Conservation (phyloP, 2,888 invertebrate species). For the Gymnocheta viridis region DNA sequence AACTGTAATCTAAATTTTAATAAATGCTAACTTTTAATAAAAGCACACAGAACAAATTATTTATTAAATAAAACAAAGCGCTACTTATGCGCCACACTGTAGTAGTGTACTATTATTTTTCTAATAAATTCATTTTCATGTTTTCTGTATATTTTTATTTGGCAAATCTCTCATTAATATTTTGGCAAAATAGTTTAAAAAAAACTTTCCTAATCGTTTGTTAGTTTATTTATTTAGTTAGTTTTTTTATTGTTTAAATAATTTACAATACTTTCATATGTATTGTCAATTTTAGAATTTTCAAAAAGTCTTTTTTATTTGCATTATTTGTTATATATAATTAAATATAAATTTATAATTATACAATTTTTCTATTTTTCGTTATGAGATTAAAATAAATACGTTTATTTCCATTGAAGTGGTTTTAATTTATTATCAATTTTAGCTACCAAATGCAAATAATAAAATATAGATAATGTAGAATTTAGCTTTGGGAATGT, state of each 20-base stretch:
- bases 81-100: no score
- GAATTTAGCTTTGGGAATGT: not conserved
- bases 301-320: conserved; percentile 37
- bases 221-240: conserved; percentile 15
- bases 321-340: conserved; percentile 57
- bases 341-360: conserved; percentile 63
- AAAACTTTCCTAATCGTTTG: conserved; percentile 44
- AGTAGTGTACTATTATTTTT: no score
- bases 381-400: conserved; percentile 64
- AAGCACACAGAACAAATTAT: no score
- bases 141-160: conserved; percentile 39
- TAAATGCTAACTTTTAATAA: no score
- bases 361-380: conserved; percentile 51
- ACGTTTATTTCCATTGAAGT: conserved; percentile 52
- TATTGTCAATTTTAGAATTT: conserved; percentile 55
- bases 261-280: conserved; percentile 50
- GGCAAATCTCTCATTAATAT: conserved; percentile 43
- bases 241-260: conserved; percentile 41
- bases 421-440: conserved; percentile 54
- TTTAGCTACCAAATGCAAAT: conserved; percentile 18
- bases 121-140: conserved; percentile 19
- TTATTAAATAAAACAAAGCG: no score
- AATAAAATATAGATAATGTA: conserved; percentile 2
- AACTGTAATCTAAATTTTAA: no score
- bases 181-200: conserved; percentile 7